Evolutionary conservation across 2,113 vertebrate genomes (phyloP), one percentile per base, ranked within the genome.

Genomic region (Chunga burmeisteri): DNA sequence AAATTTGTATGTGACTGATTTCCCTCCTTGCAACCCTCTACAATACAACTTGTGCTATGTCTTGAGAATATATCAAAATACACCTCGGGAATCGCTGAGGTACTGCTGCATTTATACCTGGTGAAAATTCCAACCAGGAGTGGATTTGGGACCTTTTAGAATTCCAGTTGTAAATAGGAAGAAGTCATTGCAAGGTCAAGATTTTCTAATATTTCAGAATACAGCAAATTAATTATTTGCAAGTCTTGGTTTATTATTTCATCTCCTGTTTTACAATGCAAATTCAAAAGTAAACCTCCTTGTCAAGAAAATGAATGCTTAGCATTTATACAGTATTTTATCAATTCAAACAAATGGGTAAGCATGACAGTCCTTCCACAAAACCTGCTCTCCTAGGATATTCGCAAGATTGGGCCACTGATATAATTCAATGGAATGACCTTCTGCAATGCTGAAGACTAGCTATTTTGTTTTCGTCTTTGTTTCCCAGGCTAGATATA

Each of bases 141-240:
- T 14, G 32, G 46, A 66, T 70, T 46, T 66, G 49, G 70, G 20
- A 72, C 7, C 5, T 75, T 81, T 93, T 42, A 89, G 36, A 46
- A 68, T 65, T 86, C 10, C 1, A 5, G 23, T 26, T 52, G 15
- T 80, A 87, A 87, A 50, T 2, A 92, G 18, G 44, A 86, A 52
- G 22, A 89, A 68, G 58, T 46, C 4, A 52, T 22, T 61, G 9
- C 34, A 87, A 89, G 49, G 58, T 72, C 40, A 82, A 79, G 36
- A 55, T 85, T 87, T 96, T 85, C 26, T 63, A 50, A 77, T 92
- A 27, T 84, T 92, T 86, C 44, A 77, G 62, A 93, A 95, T 73
- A 56, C 3, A 77, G 7, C 13, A 93, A 75, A 91, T 70, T 70
- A 85, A 63, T 87, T 55, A 46, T 49, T 93, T 49, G 15, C 8